phyloP scores from a whole-genome alignment of 2,797 vertebrate genomes.

The Bovichtus diacanthus region DNA sequence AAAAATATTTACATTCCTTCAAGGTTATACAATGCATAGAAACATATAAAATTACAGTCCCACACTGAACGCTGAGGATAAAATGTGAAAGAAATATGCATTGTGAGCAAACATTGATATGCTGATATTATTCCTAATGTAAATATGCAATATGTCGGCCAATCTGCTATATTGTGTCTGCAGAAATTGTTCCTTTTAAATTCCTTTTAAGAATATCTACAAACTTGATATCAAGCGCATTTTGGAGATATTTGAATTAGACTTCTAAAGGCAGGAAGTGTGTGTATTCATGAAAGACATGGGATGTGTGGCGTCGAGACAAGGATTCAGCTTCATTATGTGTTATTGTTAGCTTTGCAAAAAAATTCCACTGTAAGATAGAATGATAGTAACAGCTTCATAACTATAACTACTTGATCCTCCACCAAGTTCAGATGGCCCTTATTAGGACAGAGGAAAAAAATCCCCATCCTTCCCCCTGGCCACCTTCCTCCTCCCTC shows the following conservation, averaged over 20 bases:
- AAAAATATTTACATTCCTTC: constrained; percentile 77
- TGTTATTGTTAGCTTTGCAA: constrained; percentile 38
- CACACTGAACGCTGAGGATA: constrained; percentile 22
- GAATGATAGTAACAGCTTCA: constrained; percentile 47
- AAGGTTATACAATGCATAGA: constrained; percentile 57
- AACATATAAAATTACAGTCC: constrained; percentile 49
- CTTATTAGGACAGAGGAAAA: constrained; percentile 46
- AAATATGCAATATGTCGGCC: constrained; percentile 4
- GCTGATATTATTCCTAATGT: constrained; percentile 18
- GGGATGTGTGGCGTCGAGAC: constrained; percentile 30
- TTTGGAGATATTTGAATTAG: constrained; percentile 28
- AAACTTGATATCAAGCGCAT: constrained; percentile 31
- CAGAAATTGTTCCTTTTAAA: constrained; percentile 42
- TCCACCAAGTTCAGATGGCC: constrained; percentile 35
- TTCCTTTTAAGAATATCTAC: constrained; percentile 63
- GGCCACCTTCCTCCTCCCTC: constrained; percentile 14
- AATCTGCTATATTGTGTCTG: constrained; percentile 10
- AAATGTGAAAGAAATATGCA: constrained; percentile 9
- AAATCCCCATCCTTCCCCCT: constrained; percentile 27
- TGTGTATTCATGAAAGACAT: constrained; percentile 12
- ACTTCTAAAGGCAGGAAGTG: constrained; percentile 29
- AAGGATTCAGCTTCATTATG: constrained; percentile 29
- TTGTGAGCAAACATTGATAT: constrained; percentile 17
- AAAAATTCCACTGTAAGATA: constrained; percentile 38
- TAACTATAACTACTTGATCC: constrained; percentile 43